Evolutionary conservation across 2,888 invertebrate genomes (phyloP).

Genomic region (Drymonia ruficornis): DNA sequence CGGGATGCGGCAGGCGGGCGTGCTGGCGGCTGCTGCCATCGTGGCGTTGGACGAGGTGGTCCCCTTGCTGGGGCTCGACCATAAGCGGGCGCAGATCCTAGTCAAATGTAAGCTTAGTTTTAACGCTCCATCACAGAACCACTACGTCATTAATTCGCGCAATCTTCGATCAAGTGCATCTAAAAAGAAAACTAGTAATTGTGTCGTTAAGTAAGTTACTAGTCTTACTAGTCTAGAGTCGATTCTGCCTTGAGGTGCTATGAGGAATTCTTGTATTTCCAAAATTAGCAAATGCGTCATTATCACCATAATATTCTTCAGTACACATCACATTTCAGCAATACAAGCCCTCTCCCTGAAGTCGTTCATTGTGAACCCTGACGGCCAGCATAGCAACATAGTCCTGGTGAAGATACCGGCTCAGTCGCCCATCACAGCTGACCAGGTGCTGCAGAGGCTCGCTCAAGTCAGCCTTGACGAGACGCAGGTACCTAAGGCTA

Average conservation of each 20-base stretch:
- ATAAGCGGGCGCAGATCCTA: constrained; percentile 87
- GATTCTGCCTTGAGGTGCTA: no score
- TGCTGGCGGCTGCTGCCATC: constrained; percentile 95
- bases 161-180: no score
- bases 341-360: constrained; percentile 86
- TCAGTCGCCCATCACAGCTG: constrained; percentile 78
- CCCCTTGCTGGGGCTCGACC: constrained; percentile 90
- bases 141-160: no score
- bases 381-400: constrained; percentile 89
- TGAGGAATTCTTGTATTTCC: background rate
- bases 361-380: constrained; percentile 86
- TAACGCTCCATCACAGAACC: no score
- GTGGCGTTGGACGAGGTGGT: constrained; percentile 93
- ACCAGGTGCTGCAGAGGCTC: constrained; percentile 61
- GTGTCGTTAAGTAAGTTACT: no score
- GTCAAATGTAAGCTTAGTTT: constrained; percentile 84
- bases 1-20: constrained; percentile 96
- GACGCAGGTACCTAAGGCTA: constrained; percentile 68
- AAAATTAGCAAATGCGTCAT: background rate
- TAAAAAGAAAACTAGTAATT: no score
- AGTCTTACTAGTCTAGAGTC: no score
- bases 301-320: background rate
- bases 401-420: constrained; percentile 86
- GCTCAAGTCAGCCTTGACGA: constrained; percentile 73
- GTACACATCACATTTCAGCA: constrained; percentile 68